Evolutionary conservation across 2,113 vertebrate species (phyloP).

Genomic region (Penelope pileata): DNA sequence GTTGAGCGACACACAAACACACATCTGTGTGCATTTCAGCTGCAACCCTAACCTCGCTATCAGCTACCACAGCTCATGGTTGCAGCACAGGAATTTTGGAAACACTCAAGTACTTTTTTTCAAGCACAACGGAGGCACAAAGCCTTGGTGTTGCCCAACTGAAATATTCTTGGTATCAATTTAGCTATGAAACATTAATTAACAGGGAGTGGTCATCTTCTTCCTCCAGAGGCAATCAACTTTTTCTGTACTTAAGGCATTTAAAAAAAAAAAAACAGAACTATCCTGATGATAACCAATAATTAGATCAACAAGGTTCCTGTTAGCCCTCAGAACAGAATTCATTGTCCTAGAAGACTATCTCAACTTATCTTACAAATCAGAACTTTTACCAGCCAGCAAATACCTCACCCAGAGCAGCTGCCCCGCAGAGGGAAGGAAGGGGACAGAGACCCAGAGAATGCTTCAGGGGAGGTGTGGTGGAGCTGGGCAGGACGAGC

Average conservation of each 20-base stretch:
- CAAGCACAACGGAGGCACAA: not conserved
- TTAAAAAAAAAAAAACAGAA: not conserved
- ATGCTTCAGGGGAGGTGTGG: accelerated
- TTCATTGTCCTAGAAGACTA: not conserved
- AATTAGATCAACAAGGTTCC: not conserved
- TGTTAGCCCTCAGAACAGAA: not conserved
- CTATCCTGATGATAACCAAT: not conserved
- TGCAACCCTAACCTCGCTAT: not conserved
- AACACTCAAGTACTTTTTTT: not conserved
- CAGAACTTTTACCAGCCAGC: not conserved
- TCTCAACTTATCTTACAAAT: not conserved
- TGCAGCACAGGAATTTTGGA: not conserved
- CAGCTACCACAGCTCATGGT: not conserved
- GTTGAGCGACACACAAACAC: not conserved
- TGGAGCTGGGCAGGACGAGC: not conserved
- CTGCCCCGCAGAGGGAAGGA: not conserved
- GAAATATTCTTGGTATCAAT: not conserved
- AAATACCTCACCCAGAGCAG: not conserved
- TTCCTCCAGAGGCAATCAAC: not conserved
- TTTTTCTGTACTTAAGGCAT: not conserved
- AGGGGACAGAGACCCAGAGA: not conserved
- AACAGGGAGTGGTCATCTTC: not conserved
- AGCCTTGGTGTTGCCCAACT: not conserved
- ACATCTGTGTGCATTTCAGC: accelerated
- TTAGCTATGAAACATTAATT: not conserved